Conservation (phyloP, 2,113 vertebrate genomes). For the Harpagus bidentatus region DNA sequence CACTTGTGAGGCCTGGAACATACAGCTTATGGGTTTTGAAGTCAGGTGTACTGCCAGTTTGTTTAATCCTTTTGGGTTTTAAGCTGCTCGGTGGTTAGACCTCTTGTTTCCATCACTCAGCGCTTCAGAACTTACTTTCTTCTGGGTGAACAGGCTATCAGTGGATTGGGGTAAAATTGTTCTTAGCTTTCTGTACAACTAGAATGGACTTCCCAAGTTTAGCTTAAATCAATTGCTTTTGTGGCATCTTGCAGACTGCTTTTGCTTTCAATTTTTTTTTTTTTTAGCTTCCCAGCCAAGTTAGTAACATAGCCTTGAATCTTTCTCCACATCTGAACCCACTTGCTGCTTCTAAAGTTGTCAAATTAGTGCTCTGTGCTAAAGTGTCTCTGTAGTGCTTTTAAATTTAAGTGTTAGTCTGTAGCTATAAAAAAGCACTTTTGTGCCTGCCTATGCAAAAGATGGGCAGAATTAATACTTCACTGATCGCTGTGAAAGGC, state of each 20-base stretch:
- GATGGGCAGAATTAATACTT: constrained; percentile 1
- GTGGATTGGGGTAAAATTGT: neutral
- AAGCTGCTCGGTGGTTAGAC: neutral
- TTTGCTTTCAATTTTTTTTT: neutral
- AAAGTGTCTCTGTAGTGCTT: constrained; percentile 45
- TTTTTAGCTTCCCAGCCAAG: neutral
- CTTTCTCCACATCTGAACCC: neutral
- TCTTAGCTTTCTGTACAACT: neutral
- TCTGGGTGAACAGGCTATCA: neutral
- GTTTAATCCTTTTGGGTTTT: neutral
- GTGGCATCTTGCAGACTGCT: neutral
- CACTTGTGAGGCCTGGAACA: neutral
- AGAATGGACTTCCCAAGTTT: neutral
- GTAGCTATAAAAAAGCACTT: constrained; percentile 3
- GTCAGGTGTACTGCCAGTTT: neutral
- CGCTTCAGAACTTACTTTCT: neutral
- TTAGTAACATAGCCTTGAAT: neutral
- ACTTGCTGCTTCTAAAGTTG: constrained; percentile 23
- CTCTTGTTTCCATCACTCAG: neutral
- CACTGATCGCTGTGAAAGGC: neutral
- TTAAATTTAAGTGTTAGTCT: constrained; percentile 22
- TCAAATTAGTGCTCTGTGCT: constrained; percentile 14
- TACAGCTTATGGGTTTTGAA: neutral
- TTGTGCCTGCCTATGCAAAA: constrained; percentile 7
- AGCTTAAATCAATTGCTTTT: neutral